These are phyloP conservation scores for Ochotona curzoniae DNA, from an alignment of 2,113 vertebrate species.

Conservation along the genomic window DNA sequence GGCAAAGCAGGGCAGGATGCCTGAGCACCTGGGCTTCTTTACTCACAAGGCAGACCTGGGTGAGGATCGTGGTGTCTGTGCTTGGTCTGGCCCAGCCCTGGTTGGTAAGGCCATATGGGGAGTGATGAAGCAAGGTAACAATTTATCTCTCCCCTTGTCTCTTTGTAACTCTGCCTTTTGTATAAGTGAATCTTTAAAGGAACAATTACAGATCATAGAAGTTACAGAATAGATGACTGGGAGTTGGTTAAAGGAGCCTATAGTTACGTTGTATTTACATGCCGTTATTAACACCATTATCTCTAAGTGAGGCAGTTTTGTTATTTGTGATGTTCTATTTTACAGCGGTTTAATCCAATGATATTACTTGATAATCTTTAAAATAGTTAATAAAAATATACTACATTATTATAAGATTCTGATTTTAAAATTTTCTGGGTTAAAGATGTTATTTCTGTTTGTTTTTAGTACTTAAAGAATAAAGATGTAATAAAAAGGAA, in stretches of 20 bases:
- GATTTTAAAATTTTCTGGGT: slow-evolving; percentile 27
- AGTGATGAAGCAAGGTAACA: too few species aligned
- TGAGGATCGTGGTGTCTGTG: too few species aligned
- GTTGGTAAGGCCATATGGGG: too few species aligned
- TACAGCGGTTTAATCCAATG: slow-evolving; percentile 4
- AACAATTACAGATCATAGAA: background rate
- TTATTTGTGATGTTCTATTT: slow-evolving; percentile 26
- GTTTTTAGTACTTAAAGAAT: slow-evolving; percentile 48
- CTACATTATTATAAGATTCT: slow-evolving; percentile 13
- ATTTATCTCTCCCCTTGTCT: too few species aligned
- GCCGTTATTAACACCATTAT: background rate
- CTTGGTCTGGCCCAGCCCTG: too few species aligned
- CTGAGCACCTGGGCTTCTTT: too few species aligned
- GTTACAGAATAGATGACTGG: background rate
- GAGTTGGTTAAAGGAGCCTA: slow-evolving; percentile 7
- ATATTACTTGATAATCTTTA: slow-evolving; percentile 42
- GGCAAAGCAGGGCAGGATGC: too few species aligned
- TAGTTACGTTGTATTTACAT: background rate
- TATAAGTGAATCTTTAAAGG: too few species aligned
- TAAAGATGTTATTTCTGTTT: slow-evolving; percentile 24
- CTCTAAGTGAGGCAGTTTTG: slow-evolving; percentile 21
- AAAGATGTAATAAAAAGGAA: background rate
- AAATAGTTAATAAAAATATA: slow-evolving; percentile 31
- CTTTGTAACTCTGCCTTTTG: too few species aligned
- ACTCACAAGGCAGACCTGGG: too few species aligned